A percentile compares a stretch with the other conserved stretches of the same genome.
These are phyloP conservation scores for Sphaerophoria rueppellii DNA, from an alignment of 2,888 invertebrate genomes.

Conservation along the genomic window DNA sequence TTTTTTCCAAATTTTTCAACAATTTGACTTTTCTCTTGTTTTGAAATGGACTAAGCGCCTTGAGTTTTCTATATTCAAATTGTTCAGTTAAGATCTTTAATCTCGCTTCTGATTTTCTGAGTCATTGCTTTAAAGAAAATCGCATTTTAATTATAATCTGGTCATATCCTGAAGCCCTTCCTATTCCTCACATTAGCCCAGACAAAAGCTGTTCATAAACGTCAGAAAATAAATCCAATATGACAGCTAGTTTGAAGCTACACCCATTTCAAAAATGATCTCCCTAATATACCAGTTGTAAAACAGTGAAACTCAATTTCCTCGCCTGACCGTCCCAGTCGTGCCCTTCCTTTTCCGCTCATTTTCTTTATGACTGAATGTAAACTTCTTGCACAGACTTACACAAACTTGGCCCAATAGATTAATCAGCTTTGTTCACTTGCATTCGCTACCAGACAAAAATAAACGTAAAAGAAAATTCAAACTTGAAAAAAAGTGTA, in stretches of 20 bases:
- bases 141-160: not conserved
- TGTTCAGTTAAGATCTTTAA: no score
- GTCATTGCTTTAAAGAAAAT: no score
- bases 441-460: slow-evolving; percentile 10
- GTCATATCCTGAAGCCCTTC: not conserved
- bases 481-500: not conserved
- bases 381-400: not conserved
- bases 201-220: not conserved
- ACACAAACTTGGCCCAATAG: slow-evolving; percentile 17
- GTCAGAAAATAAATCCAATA: not conserved
- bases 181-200: not conserved
- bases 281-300: not conserved
- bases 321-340: not conserved
- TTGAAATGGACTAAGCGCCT: no score
- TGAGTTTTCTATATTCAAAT: no score
- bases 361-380: no score
- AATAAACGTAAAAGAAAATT: slow-evolving; percentile 1
- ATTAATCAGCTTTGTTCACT: slow-evolving; percentile 24
- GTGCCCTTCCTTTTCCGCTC: not conserved
- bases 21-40: no score
- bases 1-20: no score
- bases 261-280: not conserved
- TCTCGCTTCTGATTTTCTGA: no score
- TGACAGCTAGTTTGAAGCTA: not conserved
- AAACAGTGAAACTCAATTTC: not conserved